Percentiles rank a stretch among this genome's conserved stretches.
These are phyloP conservation scores for Bombus fervidus DNA, from an alignment of 1,140 invertebrate genomes.

Conservation along the genomic window DNA sequence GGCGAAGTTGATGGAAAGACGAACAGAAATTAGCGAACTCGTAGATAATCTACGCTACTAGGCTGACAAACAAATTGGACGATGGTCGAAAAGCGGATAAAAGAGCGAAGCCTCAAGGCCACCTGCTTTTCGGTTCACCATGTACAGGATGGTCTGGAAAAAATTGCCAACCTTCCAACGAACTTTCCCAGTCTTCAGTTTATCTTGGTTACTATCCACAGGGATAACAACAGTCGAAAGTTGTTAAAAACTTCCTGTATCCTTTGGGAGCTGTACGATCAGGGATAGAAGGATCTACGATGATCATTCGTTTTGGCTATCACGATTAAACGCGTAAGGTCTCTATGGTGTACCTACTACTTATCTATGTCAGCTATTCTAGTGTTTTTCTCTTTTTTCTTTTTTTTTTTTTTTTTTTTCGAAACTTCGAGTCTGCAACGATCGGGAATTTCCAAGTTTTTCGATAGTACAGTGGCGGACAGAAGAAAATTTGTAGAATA, in stretches of 20 bases:
- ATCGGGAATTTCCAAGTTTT: conserved; percentile 1
- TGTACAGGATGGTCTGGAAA: conserved; percentile 40
- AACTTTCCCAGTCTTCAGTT: background rate
- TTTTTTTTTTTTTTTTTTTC: background rate
- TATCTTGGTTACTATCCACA: background rate
- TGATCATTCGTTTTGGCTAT: background rate
- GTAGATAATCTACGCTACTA: no score
- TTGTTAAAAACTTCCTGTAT: conserved; percentile 9
- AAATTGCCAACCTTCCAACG: background rate
- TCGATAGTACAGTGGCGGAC: background rate
- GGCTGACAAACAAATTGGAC: background rate
- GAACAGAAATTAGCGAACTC: background rate
- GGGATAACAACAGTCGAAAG: background rate
- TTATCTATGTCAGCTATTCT: no score
- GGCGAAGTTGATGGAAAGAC: background rate
- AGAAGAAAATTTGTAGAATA: no score
- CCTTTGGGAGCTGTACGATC: conserved; percentile 17
- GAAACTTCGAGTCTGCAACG: background rate
- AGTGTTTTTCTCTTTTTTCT: no score
- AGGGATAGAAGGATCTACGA: background rate
- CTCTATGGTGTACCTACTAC: no score
- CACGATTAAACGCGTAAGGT: background rate
- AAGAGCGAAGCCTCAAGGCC: conserved; percentile 14
- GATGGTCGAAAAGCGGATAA: conserved; percentile 15
- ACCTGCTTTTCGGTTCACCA: conserved; percentile 63